Evolutionary conservation across 2,797 vertebrate species (phyloP).

Genomic region (Eulemur rubriventer): DNA sequence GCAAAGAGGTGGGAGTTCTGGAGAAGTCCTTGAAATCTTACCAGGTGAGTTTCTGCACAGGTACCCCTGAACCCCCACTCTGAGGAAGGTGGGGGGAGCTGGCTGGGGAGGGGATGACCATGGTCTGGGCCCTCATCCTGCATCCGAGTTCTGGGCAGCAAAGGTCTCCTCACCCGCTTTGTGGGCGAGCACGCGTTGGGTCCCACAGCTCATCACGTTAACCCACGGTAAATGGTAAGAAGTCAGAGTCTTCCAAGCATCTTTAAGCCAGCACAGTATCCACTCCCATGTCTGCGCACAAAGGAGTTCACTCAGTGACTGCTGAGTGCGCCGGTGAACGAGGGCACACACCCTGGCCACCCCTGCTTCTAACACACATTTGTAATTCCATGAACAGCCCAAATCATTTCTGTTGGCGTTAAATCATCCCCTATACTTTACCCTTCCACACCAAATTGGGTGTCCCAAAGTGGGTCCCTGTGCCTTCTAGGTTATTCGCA

Average conservation of each 20-base stretch:
- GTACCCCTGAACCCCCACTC: neutral
- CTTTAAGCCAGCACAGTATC: neutral
- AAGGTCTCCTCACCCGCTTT: neutral
- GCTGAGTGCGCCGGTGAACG: neutral
- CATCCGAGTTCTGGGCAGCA: accelerated
- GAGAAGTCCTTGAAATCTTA: neutral
- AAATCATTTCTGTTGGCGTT: neutral
- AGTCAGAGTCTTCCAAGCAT: neutral
- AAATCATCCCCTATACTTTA: neutral
- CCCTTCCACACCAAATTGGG: neutral
- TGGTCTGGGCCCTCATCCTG: accelerated
- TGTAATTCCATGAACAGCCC: neutral
- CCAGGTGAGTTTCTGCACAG: neutral
- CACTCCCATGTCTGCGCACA: neutral
- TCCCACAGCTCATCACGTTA: neutral
- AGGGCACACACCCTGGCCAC: accelerated
- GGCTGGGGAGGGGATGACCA: too few species aligned
- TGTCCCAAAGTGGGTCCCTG: neutral
- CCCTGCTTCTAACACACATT: neutral
- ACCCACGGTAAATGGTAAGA: neutral
- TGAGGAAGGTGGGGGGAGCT: neutral
- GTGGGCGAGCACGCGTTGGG: neutral
- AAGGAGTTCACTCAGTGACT: neutral
- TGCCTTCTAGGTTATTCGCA: neutral
- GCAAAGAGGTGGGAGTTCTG: neutral